Conservation (phyloP, 2,888 invertebrate species). For the Sialis lutaria region DNA sequence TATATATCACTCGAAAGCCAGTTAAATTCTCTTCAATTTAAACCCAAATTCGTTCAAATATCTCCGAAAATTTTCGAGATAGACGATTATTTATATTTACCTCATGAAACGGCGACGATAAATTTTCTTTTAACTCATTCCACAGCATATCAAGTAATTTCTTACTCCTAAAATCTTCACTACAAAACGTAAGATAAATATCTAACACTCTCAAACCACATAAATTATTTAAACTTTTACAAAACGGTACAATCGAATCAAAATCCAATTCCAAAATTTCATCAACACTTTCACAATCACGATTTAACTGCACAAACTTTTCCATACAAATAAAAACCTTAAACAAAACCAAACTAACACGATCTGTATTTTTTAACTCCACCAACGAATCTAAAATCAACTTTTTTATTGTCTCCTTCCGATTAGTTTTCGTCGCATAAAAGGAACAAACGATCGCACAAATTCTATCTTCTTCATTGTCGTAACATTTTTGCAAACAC, state of each 20-base stretch:
- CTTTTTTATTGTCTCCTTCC: no score
- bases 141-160: conserved; percentile 30
- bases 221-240: conserved; percentile 28
- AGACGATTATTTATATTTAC: conserved; percentile 22
- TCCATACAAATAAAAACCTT: conserved; percentile 35
- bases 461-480: no score
- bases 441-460: no score
- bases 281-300: conserved; percentile 28
- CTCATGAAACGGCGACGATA: conserved; percentile 49
- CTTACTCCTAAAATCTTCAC: conserved; percentile 24
- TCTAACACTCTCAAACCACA: conserved; percentile 33
- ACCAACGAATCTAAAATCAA: no score
- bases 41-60: no score
- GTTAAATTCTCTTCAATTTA: no score
- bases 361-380: no score
- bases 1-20: no score
- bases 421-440: no score
- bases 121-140: conserved; percentile 35
- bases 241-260: conserved; percentile 27
- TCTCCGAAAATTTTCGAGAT: neutral
- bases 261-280: conserved; percentile 28
- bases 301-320: conserved; percentile 36
- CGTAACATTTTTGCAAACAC: no score
- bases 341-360: conserved; percentile 27
- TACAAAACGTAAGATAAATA: conserved; percentile 32